Base-by-base conservation (phyloP, 2,113 vertebrate species). In the Tympanuchus pallidicinctus region DNA sequence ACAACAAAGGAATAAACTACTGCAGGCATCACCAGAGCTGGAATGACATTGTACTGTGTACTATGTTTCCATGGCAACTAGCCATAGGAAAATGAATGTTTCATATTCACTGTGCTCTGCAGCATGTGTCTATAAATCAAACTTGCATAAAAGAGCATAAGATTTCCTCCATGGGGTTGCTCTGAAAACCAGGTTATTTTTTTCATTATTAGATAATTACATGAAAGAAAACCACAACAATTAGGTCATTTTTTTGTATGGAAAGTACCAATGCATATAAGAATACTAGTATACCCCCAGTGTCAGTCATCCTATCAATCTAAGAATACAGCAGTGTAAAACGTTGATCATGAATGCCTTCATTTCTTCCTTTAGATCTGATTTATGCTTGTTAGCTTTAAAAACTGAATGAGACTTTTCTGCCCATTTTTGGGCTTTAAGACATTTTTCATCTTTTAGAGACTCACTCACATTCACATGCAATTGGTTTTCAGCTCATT, bases 41-140 rank as follows among this genome's bases (percentile, higher is more conserved):
- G 95, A 98, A 98, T 96, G 98, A 98, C 97, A 98, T 96, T 94
- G 98, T 96, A 97, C 98, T 98, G 98, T 98, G 97, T 98, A 98
- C 98, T 97, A 65, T 28, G 96, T 98, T 98, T 84, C 98, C 98
- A 98, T 98, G 98, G 98, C 97, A 98, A 98, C 98, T 89, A 95
- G 98, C 97, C 93, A 97, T 88, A 92, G 97, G 96, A 97, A 98
- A 98, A 98, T 97, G 97, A 98, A 98, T 96, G 97, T 96, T 97
- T 98, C 97, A 97, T 96, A 98, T 97, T 98, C 97, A 96, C 97
- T 97, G 94, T 34, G 94, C 96, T 97, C 97, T 96, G 97, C 97
- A 92, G 97, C 97, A 97, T 97, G 97, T 92, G 96, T 97, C 98
- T 98, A 98, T 98, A 98, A 98, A 98, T 98, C 98, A 98, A 98